Evolutionary conservation across 2,797 vertebrate genomes (phyloP).

Genomic region (Eremophila alpestris): DNA sequence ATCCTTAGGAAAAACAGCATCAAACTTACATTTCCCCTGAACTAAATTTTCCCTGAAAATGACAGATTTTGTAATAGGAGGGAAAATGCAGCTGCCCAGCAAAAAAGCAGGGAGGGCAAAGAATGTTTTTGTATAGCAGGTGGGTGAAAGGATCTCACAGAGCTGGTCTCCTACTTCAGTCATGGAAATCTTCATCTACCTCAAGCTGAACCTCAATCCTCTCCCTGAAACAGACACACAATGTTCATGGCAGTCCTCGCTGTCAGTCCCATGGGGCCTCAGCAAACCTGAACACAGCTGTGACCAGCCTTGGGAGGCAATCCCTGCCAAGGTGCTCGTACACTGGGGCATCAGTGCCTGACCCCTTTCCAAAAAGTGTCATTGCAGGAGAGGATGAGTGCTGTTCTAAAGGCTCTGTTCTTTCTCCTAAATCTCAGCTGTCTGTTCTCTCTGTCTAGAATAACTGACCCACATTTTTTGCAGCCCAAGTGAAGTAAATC

Average conservation of each 20-base stretch:
- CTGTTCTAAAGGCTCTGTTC: not conserved
- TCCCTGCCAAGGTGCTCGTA: not conserved
- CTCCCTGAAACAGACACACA: not conserved
- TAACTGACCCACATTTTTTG: constrained; percentile 37
- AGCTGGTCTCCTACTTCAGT: not conserved
- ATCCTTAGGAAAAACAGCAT: not conserved
- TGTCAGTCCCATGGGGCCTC: not conserved
- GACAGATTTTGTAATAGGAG: not conserved
- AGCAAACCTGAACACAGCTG: not conserved
- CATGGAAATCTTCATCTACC: not conserved
- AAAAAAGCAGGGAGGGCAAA: not conserved
- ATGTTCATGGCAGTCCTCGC: not conserved
- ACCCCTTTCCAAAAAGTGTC: not conserved
- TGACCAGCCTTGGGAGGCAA: not conserved
- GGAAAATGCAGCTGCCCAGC: not conserved
- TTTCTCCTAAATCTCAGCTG: not conserved
- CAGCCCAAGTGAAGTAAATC: not conserved
- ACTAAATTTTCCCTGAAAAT: not conserved
- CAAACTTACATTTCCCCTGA: not conserved
- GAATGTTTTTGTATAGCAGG: not conserved
- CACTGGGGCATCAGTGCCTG: not conserved
- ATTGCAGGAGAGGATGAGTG: not conserved
- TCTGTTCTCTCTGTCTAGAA: not conserved
- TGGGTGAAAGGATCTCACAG: not conserved
- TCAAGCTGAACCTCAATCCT: not conserved